Percentiles rank a stretch among this genome's conserved stretches.
phyloP scores from a whole-genome alignment of 2,888 invertebrate genomes.

The Prenolepis imparis region DNA sequence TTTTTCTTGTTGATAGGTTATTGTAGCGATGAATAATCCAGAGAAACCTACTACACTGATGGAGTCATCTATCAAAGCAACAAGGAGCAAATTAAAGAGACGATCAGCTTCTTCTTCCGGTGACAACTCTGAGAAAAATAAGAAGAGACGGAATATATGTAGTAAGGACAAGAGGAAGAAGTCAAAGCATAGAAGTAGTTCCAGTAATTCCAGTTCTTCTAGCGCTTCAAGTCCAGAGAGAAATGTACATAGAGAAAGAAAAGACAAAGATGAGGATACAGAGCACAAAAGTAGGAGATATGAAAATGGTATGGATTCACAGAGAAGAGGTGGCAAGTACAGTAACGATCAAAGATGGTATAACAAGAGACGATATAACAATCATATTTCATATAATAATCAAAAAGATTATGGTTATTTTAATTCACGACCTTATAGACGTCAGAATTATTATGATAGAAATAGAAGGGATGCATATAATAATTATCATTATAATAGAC shows the following conservation, averaged over 20 bases:
- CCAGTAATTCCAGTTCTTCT: constrained; percentile 74
- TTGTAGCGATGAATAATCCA: constrained; percentile 74
- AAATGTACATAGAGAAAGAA: constrained; percentile 59
- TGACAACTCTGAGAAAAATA: constrained; percentile 66
- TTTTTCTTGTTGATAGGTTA: background rate
- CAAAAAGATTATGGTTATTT: constrained; percentile 56
- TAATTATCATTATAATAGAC: constrained; percentile 68
- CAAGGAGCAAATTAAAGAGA: constrained; percentile 70
- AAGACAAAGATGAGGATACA: constrained; percentile 48
- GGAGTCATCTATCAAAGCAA: constrained; percentile 69
- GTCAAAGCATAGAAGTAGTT: constrained; percentile 74
- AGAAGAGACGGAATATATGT: constrained; percentile 72
- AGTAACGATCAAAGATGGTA: constrained; percentile 62
- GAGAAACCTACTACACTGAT: constrained; percentile 69
- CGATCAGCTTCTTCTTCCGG: constrained; percentile 73
- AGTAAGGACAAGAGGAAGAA: constrained; percentile 79
- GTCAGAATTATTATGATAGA: constrained; percentile 65
- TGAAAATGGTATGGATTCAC: constrained; percentile 64
- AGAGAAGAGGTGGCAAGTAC: constrained; percentile 49
- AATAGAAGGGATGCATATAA: constrained; percentile 65
- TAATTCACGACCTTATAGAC: constrained; percentile 67
- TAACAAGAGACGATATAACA: constrained; percentile 60
- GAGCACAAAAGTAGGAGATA: constrained; percentile 51
- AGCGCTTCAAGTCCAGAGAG: constrained; percentile 66
- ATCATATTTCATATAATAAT: constrained; percentile 59